phyloP scores from a whole-genome alignment of 2,113 vertebrate genomes.

The Melanotaenia duboulayi region DNA sequence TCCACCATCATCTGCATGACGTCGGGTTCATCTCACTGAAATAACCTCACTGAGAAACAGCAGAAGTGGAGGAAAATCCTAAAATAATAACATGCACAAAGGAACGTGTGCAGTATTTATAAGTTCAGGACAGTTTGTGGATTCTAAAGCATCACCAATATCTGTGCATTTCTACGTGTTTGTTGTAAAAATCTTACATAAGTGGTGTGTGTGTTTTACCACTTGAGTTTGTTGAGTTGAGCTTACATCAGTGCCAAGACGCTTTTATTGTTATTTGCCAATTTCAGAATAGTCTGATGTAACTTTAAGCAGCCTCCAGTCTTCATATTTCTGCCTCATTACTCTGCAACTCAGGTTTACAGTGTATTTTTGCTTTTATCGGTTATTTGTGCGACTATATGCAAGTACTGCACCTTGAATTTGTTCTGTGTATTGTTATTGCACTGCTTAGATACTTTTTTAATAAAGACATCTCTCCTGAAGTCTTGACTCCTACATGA shows the following conservation, averaged over 20 bases:
- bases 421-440: slow-evolving; percentile 58
- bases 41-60: slow-evolving; percentile 34
- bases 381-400: slow-evolving; percentile 41
- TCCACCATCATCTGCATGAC: slow-evolving; percentile 32
- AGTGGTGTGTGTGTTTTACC: background rate
- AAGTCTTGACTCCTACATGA: background rate
- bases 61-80: slow-evolving; percentile 15
- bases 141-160: slow-evolving; percentile 15
- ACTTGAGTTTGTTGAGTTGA: slow-evolving; percentile 13
- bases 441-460: slow-evolving; percentile 60
- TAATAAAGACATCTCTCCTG: slow-evolving; percentile 42
- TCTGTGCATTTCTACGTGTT: slow-evolving; percentile 15
- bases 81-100: background rate
- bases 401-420: slow-evolving; percentile 59
- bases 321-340: slow-evolving; percentile 27
- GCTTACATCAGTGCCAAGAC: slow-evolving; percentile 48
- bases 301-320: slow-evolving; percentile 7
- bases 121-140: background rate
- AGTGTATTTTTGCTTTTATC: slow-evolving; percentile 53
- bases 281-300: slow-evolving; percentile 10
- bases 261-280: slow-evolving; percentile 36
- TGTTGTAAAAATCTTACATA: background rate
- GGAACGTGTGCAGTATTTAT: too few species aligned
- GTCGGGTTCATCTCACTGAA: slow-evolving; percentile 42
- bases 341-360: slow-evolving; percentile 70